phyloP scores from a whole-genome alignment of 2,888 invertebrate genomes.

The Anodontia alba region DNA sequence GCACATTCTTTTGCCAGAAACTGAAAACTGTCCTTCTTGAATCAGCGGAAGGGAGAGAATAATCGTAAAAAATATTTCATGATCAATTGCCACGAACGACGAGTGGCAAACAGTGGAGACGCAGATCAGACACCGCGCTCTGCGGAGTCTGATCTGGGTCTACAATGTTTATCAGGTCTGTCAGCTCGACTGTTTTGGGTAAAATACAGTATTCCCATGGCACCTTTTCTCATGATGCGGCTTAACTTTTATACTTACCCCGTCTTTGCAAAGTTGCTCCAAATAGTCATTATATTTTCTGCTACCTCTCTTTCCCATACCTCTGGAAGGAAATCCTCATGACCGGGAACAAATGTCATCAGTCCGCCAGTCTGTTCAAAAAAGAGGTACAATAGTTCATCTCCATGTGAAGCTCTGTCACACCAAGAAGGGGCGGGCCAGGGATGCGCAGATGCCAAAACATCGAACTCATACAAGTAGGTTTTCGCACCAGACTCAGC shows the following conservation, averaged over 20 bases:
- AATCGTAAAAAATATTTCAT: too few species aligned
- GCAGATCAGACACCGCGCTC: too few species aligned
- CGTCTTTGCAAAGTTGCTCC: background rate
- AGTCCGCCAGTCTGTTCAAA: constrained; percentile 64
- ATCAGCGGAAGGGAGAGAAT: too few species aligned
- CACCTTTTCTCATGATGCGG: too few species aligned
- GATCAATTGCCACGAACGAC: too few species aligned
- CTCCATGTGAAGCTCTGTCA: constrained; percentile 75
- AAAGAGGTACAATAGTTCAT: constrained; percentile 66
- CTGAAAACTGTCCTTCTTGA: too few species aligned
- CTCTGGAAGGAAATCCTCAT: constrained; percentile 87
- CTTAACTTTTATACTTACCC: background rate
- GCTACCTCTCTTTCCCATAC: constrained; percentile 91
- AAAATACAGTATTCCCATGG: too few species aligned
- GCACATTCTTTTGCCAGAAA: too few species aligned
- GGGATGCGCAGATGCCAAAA: constrained; percentile 65
- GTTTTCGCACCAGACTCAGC: background rate
- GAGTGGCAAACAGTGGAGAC: too few species aligned
- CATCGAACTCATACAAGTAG: constrained; percentile 49
- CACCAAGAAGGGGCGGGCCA: constrained; percentile 68
- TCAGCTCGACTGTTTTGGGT: too few species aligned
- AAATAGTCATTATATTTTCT: constrained; percentile 93
- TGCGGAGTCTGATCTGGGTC: too few species aligned
- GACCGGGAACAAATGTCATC: constrained; percentile 84
- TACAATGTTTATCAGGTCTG: too few species aligned